Evolutionary conservation across 2,797 vertebrate species (phyloP).

Genomic region (Girardinus metallicus): DNA sequence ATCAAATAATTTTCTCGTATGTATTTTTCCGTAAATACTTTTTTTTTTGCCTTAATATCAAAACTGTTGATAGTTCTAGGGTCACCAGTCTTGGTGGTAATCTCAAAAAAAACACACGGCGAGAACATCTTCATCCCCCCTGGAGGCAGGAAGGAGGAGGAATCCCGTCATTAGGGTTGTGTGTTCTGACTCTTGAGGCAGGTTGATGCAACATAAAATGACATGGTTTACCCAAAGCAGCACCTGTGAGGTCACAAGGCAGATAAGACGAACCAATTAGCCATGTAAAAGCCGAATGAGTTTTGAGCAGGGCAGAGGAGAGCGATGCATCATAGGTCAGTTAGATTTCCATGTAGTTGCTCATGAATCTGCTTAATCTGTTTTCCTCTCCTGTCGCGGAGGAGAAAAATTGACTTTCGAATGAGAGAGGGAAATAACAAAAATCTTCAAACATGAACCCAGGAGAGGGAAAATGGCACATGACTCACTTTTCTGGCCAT

Average conservation of each 20-base stretch:
- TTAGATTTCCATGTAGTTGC: conserved; percentile 7
- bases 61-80: not conserved
- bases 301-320: not conserved
- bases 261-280: not conserved
- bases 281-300: not conserved
- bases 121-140: not conserved
- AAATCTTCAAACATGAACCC: conserved; percentile 2
- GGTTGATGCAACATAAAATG: not conserved
- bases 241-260: conserved; percentile 14
- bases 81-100: not conserved
- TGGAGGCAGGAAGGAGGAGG: not conserved
- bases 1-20: not conserved
- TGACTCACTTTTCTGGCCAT: conserved; percentile 15
- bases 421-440: not conserved
- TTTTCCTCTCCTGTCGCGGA: not conserved
- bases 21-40: not conserved
- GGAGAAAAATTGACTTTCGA: not conserved
- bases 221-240: not conserved
- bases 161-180: not conserved
- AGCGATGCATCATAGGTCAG: not conserved
- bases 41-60: not conserved
- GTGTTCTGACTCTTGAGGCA: not conserved
- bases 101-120: too few relatives aligned
- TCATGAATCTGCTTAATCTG: conserved; percentile 3
- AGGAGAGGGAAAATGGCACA: not conserved